Conservation (phyloP, 30 jellyfish, hydroid and myxozoan species). For the Cassiopea xamachana region DNA sequence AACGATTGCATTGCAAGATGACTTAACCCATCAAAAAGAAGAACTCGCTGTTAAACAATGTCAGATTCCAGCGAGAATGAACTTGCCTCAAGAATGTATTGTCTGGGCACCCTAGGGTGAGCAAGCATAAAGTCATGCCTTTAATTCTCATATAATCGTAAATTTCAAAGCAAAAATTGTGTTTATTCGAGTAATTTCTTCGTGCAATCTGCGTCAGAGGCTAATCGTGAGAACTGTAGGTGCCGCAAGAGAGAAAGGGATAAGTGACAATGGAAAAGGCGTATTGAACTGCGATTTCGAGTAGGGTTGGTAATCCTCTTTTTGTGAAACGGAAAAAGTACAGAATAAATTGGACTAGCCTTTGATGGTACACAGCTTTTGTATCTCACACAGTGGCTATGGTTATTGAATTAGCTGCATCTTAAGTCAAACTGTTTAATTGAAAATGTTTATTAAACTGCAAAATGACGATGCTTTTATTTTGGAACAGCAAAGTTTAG, state of each 20-base stretch:
- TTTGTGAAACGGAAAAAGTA: slow-evolving; percentile 51
- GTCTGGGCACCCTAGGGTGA: neutral
- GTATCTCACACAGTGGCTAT: slow-evolving; percentile 50
- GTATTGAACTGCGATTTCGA: slow-evolving; percentile 8
- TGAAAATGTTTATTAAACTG: slow-evolving; percentile 9
- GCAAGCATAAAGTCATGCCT: neutral
- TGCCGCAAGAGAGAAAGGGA: slow-evolving; percentile 21
- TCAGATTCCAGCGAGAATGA: neutral
- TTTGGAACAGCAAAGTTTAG: neutral
- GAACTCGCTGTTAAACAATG: neutral
- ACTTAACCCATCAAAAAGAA: too few relatives aligned
- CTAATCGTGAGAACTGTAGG: slow-evolving; percentile 15
- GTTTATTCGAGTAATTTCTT: neutral
- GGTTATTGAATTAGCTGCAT: slow-evolving; percentile 24
- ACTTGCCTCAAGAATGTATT: neutral
- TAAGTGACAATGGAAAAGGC: neutral
- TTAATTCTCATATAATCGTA: neutral
- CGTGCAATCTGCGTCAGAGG: neutral
- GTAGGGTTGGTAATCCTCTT: slow-evolving; percentile 29
- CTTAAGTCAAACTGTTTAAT: slow-evolving; percentile 32
- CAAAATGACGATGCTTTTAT: neutral
- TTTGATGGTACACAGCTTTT: slow-evolving; percentile 10
- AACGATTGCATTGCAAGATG: too few relatives aligned
- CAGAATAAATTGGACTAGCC: slow-evolving; percentile 54
- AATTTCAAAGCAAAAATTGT: neutral